phyloP scores from a whole-genome alignment of 1,140 invertebrate genomes.

The Drosophila bocqueti region DNA sequence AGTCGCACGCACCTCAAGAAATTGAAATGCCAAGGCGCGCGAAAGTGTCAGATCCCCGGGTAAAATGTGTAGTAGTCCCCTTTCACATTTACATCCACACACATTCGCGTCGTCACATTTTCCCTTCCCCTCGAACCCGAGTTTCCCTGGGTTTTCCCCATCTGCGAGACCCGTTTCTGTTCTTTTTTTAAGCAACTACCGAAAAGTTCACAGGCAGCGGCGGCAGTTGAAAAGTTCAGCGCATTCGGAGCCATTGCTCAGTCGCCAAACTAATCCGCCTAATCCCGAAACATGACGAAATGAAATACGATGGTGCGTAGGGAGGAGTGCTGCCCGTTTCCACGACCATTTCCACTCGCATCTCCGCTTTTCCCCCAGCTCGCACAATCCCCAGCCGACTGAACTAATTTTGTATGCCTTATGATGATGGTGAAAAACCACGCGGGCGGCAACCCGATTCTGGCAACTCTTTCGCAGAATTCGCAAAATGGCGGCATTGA shows the following conservation, averaged over 20 bases:
- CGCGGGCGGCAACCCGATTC: conserved; percentile 39
- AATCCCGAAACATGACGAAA: conserved; percentile 85
- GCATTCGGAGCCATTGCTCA: conserved; percentile 78
- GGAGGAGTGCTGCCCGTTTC: conserved; percentile 45
- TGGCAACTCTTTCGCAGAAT: conserved; percentile 79
- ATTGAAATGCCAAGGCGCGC: conserved; percentile 75
- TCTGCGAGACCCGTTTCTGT: conserved; percentile 10
- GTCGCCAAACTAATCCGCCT: conserved; percentile 81
- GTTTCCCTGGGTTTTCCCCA: conserved; percentile 34
- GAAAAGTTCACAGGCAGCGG: conserved; percentile 67
- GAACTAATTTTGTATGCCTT: conserved; percentile 82
- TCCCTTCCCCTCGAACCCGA: conserved; percentile 1
- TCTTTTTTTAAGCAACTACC: conserved; percentile 51
- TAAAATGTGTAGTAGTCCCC: conserved; percentile 31
- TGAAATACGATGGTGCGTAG: conserved; percentile 84
- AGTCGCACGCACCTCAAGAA: conserved; percentile 80
- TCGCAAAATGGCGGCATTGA: conserved; percentile 81
- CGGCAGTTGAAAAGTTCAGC: conserved; percentile 63
- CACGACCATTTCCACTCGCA: conserved; percentile 17
- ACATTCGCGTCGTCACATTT: conserved; percentile 78
- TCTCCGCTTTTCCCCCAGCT: conserved; percentile 11
- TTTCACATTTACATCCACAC: conserved; percentile 38
- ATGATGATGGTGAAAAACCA: conserved; percentile 55
- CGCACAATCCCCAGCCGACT: conserved; percentile 32
- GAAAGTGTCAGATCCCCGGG: conserved; percentile 62